Base-by-base conservation (phyloP, 2,113 vertebrate species). In the Nansenia antarctica region DNA sequence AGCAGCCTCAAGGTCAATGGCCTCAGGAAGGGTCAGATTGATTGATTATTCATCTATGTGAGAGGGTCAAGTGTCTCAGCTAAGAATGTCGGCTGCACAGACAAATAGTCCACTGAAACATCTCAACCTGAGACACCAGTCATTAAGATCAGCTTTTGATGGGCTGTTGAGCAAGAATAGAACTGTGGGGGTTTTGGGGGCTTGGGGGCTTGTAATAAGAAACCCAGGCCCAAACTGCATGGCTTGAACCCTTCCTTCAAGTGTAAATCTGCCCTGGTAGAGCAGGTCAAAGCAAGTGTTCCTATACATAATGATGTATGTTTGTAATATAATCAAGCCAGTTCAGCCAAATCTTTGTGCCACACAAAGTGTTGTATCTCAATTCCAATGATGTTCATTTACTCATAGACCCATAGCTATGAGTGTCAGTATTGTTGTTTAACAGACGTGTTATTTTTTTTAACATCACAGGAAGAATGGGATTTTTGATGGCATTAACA, bases 311-410 rank as follows among this genome's bases (percentile, higher is more conserved):
- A 2, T 55, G 20, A 4, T 24, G 3, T 11, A 24, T 52, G 26
- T 55, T 8, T 55, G 24, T 55, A 55, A 11, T 58, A 37, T 58
- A 47, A 64, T 53, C 15, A 32, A 2, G 54, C 45, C 32, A 54
- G 55, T 65, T 59, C 32, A 52, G 67, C 39, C 67, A 71, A 62
- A 67, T 66, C 47, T 20, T 34, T 54, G 62, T 29, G 57, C 49
- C 58, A 66, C 55, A 62, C 55, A 14, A 31, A 32, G 14, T 18
- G 12, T 42, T 18, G 3, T 18, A 42, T 42, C 18, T 42, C 18
- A 11, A 42, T 42, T 5, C 15, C 39, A 42, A 42, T 1, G 15
- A 6, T 49, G 45, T 49, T 49, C 2, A 20, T 49, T 49, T 49
- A 49, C 45, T 22, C 9, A 49, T 49, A 14, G 20, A 49, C n/a